Conservation (phyloP, 2,797 vertebrate species). For the Paramormyrops hopkinsi region DNA sequence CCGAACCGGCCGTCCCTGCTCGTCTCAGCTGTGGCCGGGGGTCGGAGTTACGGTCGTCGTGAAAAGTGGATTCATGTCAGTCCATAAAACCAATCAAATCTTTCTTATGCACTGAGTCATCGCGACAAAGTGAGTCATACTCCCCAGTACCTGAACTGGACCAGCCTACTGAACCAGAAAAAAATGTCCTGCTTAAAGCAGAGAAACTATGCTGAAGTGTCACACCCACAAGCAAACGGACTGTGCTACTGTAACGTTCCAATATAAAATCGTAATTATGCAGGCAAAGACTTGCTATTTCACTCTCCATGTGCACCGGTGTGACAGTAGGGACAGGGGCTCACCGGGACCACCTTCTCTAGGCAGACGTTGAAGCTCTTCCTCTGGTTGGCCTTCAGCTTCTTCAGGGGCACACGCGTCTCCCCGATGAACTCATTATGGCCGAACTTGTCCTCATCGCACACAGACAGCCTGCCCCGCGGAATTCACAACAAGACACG, state of each 20-base stretch:
- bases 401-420: constrained; percentile 80
- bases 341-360: constrained; percentile 85
- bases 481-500: not conserved
- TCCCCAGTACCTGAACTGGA: not conserved
- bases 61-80: not conserved
- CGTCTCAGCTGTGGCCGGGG: constrained; percentile 73
- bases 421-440: constrained; percentile 70
- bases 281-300: not conserved
- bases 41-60: not conserved
- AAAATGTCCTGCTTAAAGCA: not conserved
- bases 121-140: not conserved
- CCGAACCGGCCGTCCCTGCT: constrained; percentile 68
- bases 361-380: constrained; percentile 93
- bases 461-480: constrained; percentile 81
- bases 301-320: not conserved
- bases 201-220: not conserved
- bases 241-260: not conserved
- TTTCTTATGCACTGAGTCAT: not conserved
- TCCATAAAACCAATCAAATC: not conserved
- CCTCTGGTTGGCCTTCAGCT: constrained; percentile 86
- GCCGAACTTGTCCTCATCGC: constrained; percentile 94
- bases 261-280: not conserved
- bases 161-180: not conserved
- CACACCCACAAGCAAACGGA: not conserved
- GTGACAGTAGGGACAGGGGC: constrained; percentile 27